A percentile compares a stretch with the other conserved stretches of the same genome.
These are phyloP conservation scores for Acronicta psi DNA, from an alignment of 2,888 invertebrate genomes.

Conservation along the genomic window DNA sequence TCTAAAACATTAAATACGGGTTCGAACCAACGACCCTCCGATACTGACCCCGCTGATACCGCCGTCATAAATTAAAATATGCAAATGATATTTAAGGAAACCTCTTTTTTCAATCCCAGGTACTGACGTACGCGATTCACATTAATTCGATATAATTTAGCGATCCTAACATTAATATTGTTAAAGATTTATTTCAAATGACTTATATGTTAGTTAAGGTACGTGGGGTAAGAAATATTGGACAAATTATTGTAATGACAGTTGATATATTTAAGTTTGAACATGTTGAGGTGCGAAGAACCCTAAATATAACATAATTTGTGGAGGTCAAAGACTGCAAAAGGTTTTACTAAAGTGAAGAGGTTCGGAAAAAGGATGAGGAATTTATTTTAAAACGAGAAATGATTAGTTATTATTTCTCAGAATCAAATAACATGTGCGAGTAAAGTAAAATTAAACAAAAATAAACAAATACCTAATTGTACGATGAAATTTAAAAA, in stretches of 20 bases:
- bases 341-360: neutral
- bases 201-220: conserved; percentile 10
- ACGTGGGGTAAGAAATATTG: conserved; percentile 6
- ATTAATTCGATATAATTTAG: conserved; percentile 44
- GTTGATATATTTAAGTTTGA: conserved; percentile 15
- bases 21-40: conserved; percentile 16
- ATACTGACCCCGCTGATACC: conserved; percentile 12
- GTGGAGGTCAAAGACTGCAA: neutral
- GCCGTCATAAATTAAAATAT: conserved; percentile 40
- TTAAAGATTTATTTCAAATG: conserved; percentile 25
- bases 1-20: conserved; percentile 10
- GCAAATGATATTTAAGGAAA: conserved; percentile 44
- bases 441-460: neutral
- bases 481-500: too few relatives aligned
- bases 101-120: conserved; percentile 22
- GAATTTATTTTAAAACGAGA: neutral
- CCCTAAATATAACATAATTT: neutral
- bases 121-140: conserved; percentile 19
- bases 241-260: conserved; percentile 18
- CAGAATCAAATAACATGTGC: neutral
- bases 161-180: conserved; percentile 18
- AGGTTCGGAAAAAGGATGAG: too few relatives aligned
- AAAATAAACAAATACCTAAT: too few relatives aligned
- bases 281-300: conserved; percentile 2
- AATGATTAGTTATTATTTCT: neutral